Evolutionary conservation across 2,113 vertebrate genomes (phyloP), one percentile per base, ranked within the genome.

Genomic region (Pluvianellus socialis): DNA sequence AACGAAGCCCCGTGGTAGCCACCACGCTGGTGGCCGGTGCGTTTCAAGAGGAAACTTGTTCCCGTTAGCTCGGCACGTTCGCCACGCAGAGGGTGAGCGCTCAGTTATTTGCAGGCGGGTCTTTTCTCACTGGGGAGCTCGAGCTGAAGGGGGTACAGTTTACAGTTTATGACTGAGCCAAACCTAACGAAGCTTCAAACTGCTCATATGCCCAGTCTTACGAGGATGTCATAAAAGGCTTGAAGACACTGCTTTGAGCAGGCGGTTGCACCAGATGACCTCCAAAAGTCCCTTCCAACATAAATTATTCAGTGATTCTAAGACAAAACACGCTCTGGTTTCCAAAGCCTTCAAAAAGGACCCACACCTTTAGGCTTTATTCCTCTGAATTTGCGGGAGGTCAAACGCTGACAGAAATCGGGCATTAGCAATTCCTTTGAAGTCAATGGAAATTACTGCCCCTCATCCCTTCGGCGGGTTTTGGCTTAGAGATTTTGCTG

Each of bases 371-470:
- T 35, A 79, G 73, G 66, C 49, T 79, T 88, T 79, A 90, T 59
- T 83, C 79, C 50, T 93, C 85, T 66, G 71, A 90, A 94, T 90
- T 90, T 95, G 83, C 79, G 86, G 74, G 56, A 90, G 70, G 84
- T 90, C 92, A 95, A 65, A 82, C 13, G 19, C 71, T 73, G 84
- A 72, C 66, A 96, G 87, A 90, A 95, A 88, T 11, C 3, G 7
- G 45, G 40, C 81, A 93, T 85, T 82, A 90, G 71, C 77, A 94
- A 90, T 92, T 94, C 93, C 77, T 94, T 82, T 94, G 85, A 94
- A 96, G 71, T 79, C 49, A 73, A 2, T 55, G 58, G 58, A 91
- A 95, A 92, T 66, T 70, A 53, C 16, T 77, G 86, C 27, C 35
- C 42, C 58, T 77, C 58, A 42, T 11, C 42, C 67, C 68, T 63